Evolutionary conservation across 2,888 invertebrate genomes (phyloP), one percentile per base, ranked within the genome.

Genomic region (Synergus laeviventris): DNA sequence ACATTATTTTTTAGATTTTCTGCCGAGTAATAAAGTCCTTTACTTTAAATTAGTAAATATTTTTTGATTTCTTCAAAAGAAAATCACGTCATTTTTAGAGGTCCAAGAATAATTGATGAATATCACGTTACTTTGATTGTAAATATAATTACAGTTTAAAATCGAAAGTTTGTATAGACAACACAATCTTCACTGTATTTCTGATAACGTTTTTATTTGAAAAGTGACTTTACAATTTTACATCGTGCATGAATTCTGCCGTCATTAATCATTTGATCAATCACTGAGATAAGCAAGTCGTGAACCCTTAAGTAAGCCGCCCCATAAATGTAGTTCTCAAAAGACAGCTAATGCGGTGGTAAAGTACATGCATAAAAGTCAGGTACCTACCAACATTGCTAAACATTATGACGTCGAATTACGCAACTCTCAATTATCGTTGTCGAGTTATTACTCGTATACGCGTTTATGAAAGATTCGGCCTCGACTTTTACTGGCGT

Each of bases 401-500:
- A 42, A 64, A 21, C 5, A 64, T 42, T 64, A 64, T 64, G 39
- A 64, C 42, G 42, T 12, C 24, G n/a, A 64, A 42, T 64, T 64
- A 42, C 64, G 42, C 39, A 64, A 64, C 39, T 64, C 21, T 64
- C 42, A 42, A 64, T 64, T 64, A 64, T 64, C n/a, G 38, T 62
- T 62, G 38, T 38, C 18, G 38, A 38, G 38, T 62, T 39, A 39
- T 24, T 66, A 31, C 24, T 45, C 45, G 14, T 3, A 3, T 45
- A 64, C 4, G 14, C 59, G 24, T 59, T 24, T 24, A 59, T 54
- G 21, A 66, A 45, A 45, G 7, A 66, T 1, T 24, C 24, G 70
- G 45, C 70, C 70, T 70, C 49, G 70, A 70, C 70, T 70, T 49
- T 70, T 70, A 45, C 49, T 70, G n/a, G 21, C 49, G 14, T 42